A percentile compares a stretch with the other conserved stretches of the same genome.
Conservation (phyloP, 2,888 invertebrate species). For the Cosmopolites sordidus region DNA sequence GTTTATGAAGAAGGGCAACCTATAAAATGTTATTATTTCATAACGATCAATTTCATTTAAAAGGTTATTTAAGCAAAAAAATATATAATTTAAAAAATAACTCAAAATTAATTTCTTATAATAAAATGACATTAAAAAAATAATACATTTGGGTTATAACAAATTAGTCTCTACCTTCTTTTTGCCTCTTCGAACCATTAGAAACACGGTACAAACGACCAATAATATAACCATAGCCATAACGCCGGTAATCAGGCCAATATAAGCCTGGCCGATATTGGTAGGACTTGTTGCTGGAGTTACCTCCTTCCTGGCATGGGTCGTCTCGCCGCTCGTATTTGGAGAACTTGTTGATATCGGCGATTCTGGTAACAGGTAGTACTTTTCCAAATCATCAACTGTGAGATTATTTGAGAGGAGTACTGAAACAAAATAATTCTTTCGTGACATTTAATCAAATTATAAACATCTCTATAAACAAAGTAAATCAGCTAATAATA, state of each 20-base stretch:
- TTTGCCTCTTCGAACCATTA: constrained; percentile 63
- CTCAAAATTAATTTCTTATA: too few relatives aligned
- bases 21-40: constrained; percentile 10
- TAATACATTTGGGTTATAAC: too few relatives aligned
- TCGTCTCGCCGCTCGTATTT: constrained; percentile 48
- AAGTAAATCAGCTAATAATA: too few relatives aligned
- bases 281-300: constrained; percentile 57
- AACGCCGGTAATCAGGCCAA: constrained; percentile 64
- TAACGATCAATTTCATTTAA: too few relatives aligned
- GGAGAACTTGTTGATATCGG: constrained; percentile 42
- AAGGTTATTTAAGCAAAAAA: too few relatives aligned
- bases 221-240: constrained; percentile 63
- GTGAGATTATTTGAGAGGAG: constrained; percentile 58
- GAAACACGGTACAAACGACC: constrained; percentile 59
- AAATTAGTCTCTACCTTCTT: constrained; percentile 50
- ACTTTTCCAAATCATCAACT: constrained; percentile 58
- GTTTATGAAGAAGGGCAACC: constrained; percentile 60
- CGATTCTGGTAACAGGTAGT: constrained; percentile 54
- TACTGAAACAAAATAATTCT: constrained; percentile 46
- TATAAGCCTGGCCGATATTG: constrained; percentile 54
- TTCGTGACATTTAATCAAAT: too few relatives aligned
- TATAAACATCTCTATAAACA: too few relatives aligned
- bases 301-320: constrained; percentile 53
- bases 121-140: too few relatives aligned
- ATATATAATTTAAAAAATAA: too few relatives aligned